phyloP scores from a whole-genome alignment of 2,797 vertebrate species.

The Apodemus agrarius region DNA sequence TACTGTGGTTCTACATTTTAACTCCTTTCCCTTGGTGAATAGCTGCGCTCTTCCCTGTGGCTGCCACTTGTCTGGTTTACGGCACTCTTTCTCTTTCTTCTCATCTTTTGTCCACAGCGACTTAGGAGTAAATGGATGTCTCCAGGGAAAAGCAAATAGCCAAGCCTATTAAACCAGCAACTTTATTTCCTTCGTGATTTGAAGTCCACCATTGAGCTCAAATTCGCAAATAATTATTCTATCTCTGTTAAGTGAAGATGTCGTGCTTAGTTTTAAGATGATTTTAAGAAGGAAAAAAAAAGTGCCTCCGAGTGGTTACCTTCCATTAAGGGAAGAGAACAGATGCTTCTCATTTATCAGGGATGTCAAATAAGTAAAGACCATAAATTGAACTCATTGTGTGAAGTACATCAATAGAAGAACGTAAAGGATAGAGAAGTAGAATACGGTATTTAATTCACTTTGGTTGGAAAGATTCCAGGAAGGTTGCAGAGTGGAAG shows the following conservation, averaged over 20 bases:
- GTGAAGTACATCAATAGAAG: background rate
- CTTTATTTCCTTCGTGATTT: slow-evolving; percentile 58
- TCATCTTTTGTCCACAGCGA: slow-evolving; percentile 71
- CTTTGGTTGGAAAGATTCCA: background rate
- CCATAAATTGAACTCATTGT: background rate
- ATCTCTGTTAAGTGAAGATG: slow-evolving; percentile 17
- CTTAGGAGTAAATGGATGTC: slow-evolving; percentile 65
- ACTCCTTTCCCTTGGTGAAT: background rate
- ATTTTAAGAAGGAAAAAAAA: background rate
- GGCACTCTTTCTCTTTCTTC: slow-evolving; percentile 8
- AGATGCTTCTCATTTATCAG: slow-evolving; percentile 32
- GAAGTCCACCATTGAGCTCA: slow-evolving; percentile 22
- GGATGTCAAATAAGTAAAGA: slow-evolving; percentile 13
- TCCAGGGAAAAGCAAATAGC: slow-evolving; percentile 71
- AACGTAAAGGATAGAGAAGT: background rate
- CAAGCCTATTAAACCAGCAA: slow-evolving; percentile 63
- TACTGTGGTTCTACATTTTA: background rate
- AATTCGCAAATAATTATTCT: slow-evolving; percentile 37
- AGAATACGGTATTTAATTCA: background rate
- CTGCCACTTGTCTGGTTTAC: background rate
- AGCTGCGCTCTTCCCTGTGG: background rate
- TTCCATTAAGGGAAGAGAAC: slow-evolving; percentile 2
- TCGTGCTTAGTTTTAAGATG: background rate
- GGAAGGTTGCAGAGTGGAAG: background rate
- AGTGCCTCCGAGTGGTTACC: background rate